Percentiles rank a stretch among this genome's conserved stretches.
Conservation (phyloP, 2,888 invertebrate species). For the Brachylomia viminalis region DNA sequence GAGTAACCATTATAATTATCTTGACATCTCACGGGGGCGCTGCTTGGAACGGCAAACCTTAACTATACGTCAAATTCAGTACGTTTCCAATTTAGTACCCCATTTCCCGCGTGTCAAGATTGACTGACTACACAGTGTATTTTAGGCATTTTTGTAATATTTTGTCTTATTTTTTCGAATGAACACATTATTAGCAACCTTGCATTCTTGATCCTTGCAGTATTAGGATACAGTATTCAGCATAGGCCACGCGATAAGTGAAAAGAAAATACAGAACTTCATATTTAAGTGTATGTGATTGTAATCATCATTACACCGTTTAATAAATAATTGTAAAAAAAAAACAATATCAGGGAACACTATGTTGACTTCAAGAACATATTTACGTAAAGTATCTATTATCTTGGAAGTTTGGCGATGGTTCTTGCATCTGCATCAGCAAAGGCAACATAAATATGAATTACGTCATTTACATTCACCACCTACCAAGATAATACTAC, state of each 20-base stretch:
- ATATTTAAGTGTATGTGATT: not conserved
- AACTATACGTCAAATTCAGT: constrained; percentile 5
- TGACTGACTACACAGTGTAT: constrained; percentile 4
- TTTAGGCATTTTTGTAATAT: constrained; percentile 12
- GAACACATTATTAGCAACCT: constrained; percentile 55
- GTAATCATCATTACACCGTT: not conserved
- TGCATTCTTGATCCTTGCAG: constrained; percentile 33
- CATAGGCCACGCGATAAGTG: constrained; percentile 17
- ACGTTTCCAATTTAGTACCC: not conserved
- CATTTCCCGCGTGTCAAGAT: constrained; percentile 19
- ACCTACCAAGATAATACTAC: constrained; percentile 17
- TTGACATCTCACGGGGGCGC: not conserved
- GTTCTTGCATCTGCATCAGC: not conserved
- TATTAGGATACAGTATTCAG: constrained; percentile 11
- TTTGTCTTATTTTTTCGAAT: constrained; percentile 53
- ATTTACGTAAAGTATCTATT: not conserved
- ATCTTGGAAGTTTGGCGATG: constrained; percentile 3
- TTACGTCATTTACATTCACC: not conserved
- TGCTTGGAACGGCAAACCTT: not conserved
- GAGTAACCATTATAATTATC: not conserved
- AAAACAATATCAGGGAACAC: not conserved
- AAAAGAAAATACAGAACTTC: constrained; percentile 18
- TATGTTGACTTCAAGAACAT: not conserved
- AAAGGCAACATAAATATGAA: not conserved
- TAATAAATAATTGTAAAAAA: not conserved